Evolutionary conservation across 2,888 invertebrate species (phyloP), one percentile per base, ranked within the genome.

Genomic region (Antitype chi): DNA sequence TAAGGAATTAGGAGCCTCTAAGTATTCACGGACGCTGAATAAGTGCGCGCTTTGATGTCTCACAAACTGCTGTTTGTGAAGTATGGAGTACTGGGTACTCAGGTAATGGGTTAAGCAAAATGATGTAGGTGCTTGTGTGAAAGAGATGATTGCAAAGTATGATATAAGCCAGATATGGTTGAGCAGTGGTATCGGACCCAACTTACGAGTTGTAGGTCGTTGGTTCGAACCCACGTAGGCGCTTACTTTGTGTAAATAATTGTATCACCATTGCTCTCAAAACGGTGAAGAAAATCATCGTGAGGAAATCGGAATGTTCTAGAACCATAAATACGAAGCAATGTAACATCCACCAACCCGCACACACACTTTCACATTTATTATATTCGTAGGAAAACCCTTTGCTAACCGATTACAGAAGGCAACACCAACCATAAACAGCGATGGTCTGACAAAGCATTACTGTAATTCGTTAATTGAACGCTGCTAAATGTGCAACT

Each of bases 401-500:
- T 8, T n/a, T 23, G 20, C 2, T 17, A 25, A 20, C 11, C n/a
- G 13, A 64, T 49, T 66, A 49, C n/a, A 32, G 32, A 47, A 70
- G 5, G n/a, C 28, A 59, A 20, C 20, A n/a, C 32, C 64, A 76
- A 60, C 73, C 73, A 11, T 68, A 47, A 38, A 81, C 71, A 49
- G 25, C 13, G 60, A 74, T 68, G 70, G 57, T 0, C 53, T 73
- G 73, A 84, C 69, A 77, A 81, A 75, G 74, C 74, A 78, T 78
- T 23, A 70, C 71, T 70, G 74, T 82, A 89, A 83, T 84, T 85
- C 80, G 84, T 87, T 88, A 87, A 86, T 88, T 87, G 82, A 82
- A 82, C 72, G 82, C 82, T 82, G 86, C 87, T 89, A 85, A 88
- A 87, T 87, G 86, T 86, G 85, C 87, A 86, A 83, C 88, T 85